Evolutionary conservation across 2,888 invertebrate genomes (phyloP), one percentile per base, ranked within the genome.

Genomic region (Limenitis camilla): DNA sequence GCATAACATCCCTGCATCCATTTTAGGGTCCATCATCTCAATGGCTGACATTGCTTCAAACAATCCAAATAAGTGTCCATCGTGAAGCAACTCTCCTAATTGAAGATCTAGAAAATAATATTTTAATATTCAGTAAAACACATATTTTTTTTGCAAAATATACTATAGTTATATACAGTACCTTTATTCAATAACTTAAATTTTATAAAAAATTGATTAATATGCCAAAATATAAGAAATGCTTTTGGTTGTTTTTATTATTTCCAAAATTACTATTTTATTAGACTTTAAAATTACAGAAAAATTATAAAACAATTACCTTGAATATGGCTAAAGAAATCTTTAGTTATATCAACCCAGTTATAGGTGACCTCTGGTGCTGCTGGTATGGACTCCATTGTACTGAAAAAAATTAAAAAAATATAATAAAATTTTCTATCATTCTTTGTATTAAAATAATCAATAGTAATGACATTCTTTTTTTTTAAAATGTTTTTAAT

Each of bases 1-100:
- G 74, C 97, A 97, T 60, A 96, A 88, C 97, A 99, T 98, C 5
- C 99, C 99, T 1, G 98, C 97, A 89, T 99, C 99, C 99, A 99
- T 99, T 89, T 99, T 99, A 0, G 99, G 98, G 76, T 99, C 99
- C 99, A 99, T 99, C 96, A 99, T 97, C 83, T 99, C 99, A 67
- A 99, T 99, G 0, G 99, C 99, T 0, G 98, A 98, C 99, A 99
- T 99, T 0, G 98, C 99, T 78, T 99, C 99, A 81, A 97, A 97
- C 36, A 99, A 87, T 4, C 97, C 96, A 88, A 94, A 96, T 19
- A 94, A 80, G 49, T 87, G 83, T 47, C 95, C 94, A 89, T 98
- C 97, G 69, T 98, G 97, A 6, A 97, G 86, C 32, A 98, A 83
- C 78, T 98, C 97, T 3, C 98, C 98, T 46, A 98, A 88, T 65